Conservation (phyloP, 1,140 invertebrate species). For the Drosophila tropicalis region DNA sequence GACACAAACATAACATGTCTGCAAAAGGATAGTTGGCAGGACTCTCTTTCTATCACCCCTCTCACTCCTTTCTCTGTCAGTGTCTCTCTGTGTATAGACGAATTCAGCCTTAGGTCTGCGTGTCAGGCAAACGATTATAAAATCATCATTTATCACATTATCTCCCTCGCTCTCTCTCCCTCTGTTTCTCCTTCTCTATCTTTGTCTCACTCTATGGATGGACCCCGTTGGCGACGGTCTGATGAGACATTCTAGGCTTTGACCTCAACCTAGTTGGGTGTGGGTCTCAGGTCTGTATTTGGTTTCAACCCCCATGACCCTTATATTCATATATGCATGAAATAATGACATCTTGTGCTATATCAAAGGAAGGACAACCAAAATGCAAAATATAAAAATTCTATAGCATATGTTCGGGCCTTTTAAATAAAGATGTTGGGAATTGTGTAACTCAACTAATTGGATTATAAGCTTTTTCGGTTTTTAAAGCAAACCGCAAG, state of each 20-base stretch:
- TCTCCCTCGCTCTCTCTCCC: constrained; percentile 38
- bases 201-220: not conserved
- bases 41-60: constrained; percentile 25
- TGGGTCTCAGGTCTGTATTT: constrained; percentile 18
- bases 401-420: constrained; percentile 30
- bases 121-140: constrained; percentile 79
- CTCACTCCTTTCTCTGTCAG: not conserved
- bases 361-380: constrained; percentile 30
- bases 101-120: constrained; percentile 17
- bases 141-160: constrained; percentile 81
- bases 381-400: not conserved
- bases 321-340: constrained; percentile 34
- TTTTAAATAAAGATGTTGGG: constrained; percentile 11
- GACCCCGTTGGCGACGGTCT: constrained; percentile 51
- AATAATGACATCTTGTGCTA: constrained; percentile 65
- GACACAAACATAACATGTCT: constrained; percentile 68
- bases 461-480: no score
- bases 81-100: not conserved
- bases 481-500: no score
- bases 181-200: not conserved
- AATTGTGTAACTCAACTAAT: no score
- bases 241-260: constrained; percentile 40
- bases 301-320: not conserved
- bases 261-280: constrained; percentile 42
- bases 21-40: constrained; percentile 50